phyloP scores from a whole-genome alignment of 2,888 invertebrate genomes.

The Trachelus stipa region DNA sequence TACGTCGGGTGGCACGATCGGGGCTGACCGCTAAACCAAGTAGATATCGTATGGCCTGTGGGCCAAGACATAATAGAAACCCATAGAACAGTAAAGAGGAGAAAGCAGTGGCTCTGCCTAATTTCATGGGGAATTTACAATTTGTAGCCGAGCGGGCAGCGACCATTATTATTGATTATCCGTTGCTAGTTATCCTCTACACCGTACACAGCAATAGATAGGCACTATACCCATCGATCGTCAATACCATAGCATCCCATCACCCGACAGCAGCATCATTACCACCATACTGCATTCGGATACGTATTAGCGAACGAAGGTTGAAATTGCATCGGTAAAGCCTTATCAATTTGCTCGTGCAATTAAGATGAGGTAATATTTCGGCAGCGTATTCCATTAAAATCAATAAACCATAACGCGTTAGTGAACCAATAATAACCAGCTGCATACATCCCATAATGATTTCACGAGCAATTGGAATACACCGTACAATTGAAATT shows the following conservation, averaged over 20 bases:
- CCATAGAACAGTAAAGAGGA: slow-evolving; percentile 11
- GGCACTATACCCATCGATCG: background rate
- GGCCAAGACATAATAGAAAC: background rate
- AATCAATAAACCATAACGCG: slow-evolving; percentile 46
- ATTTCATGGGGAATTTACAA: slow-evolving; percentile 52
- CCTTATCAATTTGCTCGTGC: slow-evolving; percentile 8
- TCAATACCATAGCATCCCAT: background rate
- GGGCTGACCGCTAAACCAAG: background rate
- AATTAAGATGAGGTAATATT: slow-evolving; percentile 33
- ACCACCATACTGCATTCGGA: background rate
- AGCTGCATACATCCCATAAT: slow-evolving; percentile 12
- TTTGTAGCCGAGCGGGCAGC: slow-evolving; percentile 39
- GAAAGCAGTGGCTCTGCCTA: slow-evolving; percentile 31
- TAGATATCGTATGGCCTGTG: background rate
- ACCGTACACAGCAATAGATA: background rate
- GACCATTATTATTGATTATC: slow-evolving; percentile 45
- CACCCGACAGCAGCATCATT: background rate
- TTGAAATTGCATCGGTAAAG: slow-evolving; percentile 8
- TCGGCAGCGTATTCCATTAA: slow-evolving; percentile 35
- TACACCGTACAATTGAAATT: background rate
- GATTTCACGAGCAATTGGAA: no score
- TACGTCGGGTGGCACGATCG: background rate
- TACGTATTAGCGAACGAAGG: background rate
- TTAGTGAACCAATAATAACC: slow-evolving; percentile 52
- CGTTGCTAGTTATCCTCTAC: slow-evolving; percentile 22